These are phyloP conservation scores for Cyclargus thomasi DNA, from an alignment of 1,140 invertebrate species.

Conservation along the genomic window DNA sequence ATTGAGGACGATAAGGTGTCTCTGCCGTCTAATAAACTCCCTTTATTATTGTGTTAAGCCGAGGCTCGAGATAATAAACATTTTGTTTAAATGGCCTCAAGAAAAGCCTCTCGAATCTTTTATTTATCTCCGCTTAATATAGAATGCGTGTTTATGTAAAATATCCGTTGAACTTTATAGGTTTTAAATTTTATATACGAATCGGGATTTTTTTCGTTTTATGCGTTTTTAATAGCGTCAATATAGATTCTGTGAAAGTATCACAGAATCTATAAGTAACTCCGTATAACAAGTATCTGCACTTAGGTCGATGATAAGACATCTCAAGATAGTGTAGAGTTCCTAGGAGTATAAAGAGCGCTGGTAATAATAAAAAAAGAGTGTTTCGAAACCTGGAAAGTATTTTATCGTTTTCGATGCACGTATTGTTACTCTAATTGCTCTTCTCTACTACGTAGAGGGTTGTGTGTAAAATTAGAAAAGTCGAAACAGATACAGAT, in stretches of 20 bases:
- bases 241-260: too few species aligned
- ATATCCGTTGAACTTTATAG: conserved; percentile 5
- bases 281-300: background rate
- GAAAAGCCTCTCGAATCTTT: conserved; percentile 35
- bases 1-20: conserved; percentile 68
- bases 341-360: background rate
- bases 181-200: conserved; percentile 14
- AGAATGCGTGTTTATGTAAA: conserved; percentile 12
- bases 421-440: too few species aligned
- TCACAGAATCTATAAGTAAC: background rate
- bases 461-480: too few species aligned
- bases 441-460: too few species aligned
- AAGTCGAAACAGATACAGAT: too few species aligned
- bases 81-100: conserved; percentile 35
- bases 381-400: too few species aligned
- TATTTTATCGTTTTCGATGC: too few species aligned
- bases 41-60: conserved; percentile 65
- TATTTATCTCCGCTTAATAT: conserved; percentile 24
- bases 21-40: conserved; percentile 64
- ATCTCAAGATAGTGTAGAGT: background rate
- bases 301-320: background rate
- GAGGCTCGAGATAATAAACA: conserved; percentile 52
- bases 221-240: background rate
- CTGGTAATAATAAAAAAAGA: too few species aligned
- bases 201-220: background rate